Conservation (phyloP, 2,888 invertebrate genomes). For the Eretmocerus hayati region DNA sequence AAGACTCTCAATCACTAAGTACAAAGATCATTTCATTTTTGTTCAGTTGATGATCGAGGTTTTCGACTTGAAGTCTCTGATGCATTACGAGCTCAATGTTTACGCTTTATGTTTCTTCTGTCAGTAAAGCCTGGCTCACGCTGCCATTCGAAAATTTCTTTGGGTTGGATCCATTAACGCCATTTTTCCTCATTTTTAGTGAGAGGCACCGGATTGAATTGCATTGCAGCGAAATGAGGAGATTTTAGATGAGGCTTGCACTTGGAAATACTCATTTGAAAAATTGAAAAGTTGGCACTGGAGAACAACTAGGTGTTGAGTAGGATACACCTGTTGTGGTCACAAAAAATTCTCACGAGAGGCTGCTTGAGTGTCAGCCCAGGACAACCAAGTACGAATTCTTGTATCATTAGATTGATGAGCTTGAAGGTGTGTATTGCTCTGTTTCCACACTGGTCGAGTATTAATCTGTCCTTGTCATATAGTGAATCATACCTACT, state of each 20-base stretch:
- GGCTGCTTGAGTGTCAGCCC: too few species aligned
- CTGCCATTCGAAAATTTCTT: conserved; percentile 43
- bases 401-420: too few species aligned
- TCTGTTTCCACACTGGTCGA: too few species aligned
- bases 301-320: too few species aligned
- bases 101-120: conserved; percentile 40
- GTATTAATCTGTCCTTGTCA: too few species aligned
- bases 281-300: too few species aligned
- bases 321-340: too few species aligned
- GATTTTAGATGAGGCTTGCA: conserved; percentile 80
- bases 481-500: too few species aligned
- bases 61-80: conserved; percentile 35
- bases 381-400: too few species aligned
- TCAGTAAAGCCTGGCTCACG: conserved; percentile 43
- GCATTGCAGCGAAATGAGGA: conserved; percentile 76
- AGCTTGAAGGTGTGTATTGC: too few species aligned
- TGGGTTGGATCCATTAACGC: conserved; percentile 31
- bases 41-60: conserved; percentile 20
- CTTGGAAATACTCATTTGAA: conserved; percentile 73
- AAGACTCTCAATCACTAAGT: neutral
- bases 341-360: too few species aligned
- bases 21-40: too few species aligned
- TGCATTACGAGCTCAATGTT: conserved; percentile 33
- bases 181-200: conserved; percentile 60
- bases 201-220: conserved; percentile 54